A percentile compares a stretch with the other conserved stretches of the same genome.
phyloP scores from a whole-genome alignment of 2,113 vertebrate genomes.

The Corapipo altera region DNA sequence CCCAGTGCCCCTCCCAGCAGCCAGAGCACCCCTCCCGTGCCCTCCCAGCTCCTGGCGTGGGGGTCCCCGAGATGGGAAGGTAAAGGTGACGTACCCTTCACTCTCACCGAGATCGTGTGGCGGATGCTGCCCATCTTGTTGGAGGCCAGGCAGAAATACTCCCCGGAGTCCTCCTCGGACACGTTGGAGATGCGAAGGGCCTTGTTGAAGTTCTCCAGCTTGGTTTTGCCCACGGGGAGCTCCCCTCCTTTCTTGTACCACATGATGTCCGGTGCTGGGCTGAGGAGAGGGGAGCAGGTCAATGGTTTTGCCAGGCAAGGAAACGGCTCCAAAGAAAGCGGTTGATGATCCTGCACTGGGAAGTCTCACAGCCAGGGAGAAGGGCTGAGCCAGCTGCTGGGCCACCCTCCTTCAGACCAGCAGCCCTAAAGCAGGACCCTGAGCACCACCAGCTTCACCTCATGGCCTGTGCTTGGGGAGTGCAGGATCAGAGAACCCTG shows the following conservation, averaged over 20 bases:
- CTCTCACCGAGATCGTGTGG: constrained; percentile 92
- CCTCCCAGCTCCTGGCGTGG: background rate
- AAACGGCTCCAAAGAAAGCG: background rate
- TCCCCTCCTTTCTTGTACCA: constrained; percentile 97
- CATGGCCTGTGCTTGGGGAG: background rate
- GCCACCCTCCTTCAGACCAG: background rate
- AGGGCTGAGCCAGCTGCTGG: background rate
- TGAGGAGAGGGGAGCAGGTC: constrained; percentile 39
- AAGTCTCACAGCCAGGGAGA: background rate
- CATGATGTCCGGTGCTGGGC: constrained; percentile 89
- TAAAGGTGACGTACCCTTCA: constrained; percentile 88
- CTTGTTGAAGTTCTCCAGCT: constrained; percentile 90
- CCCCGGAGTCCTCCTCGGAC: constrained; percentile 93
- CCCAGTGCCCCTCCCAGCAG: background rate
- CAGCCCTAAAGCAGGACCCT: background rate
- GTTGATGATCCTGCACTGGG: background rate
- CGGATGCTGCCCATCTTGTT: constrained; percentile 92
- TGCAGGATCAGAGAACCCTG: background rate
- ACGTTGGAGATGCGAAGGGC: constrained; percentile 86
- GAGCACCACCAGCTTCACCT: background rate
- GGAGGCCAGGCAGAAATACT: constrained; percentile 93
- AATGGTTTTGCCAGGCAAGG: background rate
- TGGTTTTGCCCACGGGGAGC: constrained; percentile 84
- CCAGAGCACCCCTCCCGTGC: fast-evolving
- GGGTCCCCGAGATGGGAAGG: constrained; percentile 35